A percentile compares a stretch with the other conserved stretches of the same genome.
These are phyloP conservation scores for Nasonia giraulti DNA, from an alignment of 1,140 invertebrate genomes.

Conservation along the genomic window DNA sequence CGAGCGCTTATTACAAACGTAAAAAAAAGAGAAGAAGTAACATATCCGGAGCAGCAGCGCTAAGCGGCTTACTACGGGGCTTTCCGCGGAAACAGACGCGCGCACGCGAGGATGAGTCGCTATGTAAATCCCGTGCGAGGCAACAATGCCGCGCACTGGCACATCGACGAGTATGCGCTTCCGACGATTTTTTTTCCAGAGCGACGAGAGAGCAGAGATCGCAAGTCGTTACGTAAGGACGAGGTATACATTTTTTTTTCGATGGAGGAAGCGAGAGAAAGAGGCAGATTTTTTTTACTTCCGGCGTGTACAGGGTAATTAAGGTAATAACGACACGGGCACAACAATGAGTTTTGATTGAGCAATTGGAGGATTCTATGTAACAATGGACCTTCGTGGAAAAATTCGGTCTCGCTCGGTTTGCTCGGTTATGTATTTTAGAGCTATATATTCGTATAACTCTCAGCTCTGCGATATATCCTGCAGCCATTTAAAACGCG, in stretches of 20 bases:
- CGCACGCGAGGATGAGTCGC: constrained; percentile 8
- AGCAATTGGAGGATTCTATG: constrained; percentile 14
- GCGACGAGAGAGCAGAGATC: neutral
- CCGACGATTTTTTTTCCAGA: constrained; percentile 16
- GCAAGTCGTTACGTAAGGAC: constrained; percentile 14
- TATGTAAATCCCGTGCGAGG: constrained; percentile 12
- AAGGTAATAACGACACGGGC: constrained; percentile 10
- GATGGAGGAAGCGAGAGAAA: neutral
- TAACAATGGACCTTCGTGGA: constrained; percentile 14
- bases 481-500: too few relatives aligned
- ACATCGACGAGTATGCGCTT: neutral
- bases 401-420: neutral
- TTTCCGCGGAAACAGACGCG: neutral
- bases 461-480: neutral
- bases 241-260: neutral
- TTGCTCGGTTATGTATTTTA: neutral
- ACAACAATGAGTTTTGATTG: constrained; percentile 1
- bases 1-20: neutral
- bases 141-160: neutral
- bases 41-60: neutral
- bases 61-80: constrained; percentile 26
- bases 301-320: neutral
- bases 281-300: neutral
- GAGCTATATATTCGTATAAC: neutral
- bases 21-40: neutral